phyloP scores from a whole-genome alignment of 2,113 vertebrate species.

The Suncus etruscus region DNA sequence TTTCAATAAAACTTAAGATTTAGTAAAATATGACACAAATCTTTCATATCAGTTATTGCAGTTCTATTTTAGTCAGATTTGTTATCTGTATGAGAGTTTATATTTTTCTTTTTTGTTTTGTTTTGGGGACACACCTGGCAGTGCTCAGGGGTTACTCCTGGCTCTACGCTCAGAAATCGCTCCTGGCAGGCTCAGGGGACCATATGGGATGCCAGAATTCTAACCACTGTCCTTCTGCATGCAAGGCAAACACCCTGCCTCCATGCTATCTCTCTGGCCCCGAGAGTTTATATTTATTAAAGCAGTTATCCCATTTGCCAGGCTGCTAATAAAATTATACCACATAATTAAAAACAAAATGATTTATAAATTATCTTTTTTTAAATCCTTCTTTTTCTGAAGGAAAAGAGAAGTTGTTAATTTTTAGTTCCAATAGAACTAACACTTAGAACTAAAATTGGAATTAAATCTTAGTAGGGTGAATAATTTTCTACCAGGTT shows the following conservation, averaged over 20 bases:
- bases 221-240: too few species aligned
- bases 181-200: too few species aligned
- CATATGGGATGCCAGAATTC: too few species aligned
- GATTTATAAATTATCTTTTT: background rate
- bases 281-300: background rate
- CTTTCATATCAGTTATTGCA: background rate
- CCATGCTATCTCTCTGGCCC: background rate
- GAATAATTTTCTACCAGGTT: too few species aligned
- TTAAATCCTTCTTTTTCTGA: background rate
- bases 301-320: background rate
- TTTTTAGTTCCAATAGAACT: background rate
- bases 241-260: too few species aligned
- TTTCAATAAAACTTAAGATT: background rate
- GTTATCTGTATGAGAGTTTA: background rate
- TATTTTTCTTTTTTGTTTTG: background rate
- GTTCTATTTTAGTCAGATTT: background rate
- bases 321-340: background rate
- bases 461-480: background rate
- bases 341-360: background rate
- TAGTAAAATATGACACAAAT: background rate
- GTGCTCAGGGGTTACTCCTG: too few species aligned
- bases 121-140: too few species aligned
- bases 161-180: too few species aligned
- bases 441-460: conserved; percentile 1
- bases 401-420: too few species aligned